Base-by-base conservation (phyloP, 2,888 invertebrate species). In the Meteorus colon region DNA sequence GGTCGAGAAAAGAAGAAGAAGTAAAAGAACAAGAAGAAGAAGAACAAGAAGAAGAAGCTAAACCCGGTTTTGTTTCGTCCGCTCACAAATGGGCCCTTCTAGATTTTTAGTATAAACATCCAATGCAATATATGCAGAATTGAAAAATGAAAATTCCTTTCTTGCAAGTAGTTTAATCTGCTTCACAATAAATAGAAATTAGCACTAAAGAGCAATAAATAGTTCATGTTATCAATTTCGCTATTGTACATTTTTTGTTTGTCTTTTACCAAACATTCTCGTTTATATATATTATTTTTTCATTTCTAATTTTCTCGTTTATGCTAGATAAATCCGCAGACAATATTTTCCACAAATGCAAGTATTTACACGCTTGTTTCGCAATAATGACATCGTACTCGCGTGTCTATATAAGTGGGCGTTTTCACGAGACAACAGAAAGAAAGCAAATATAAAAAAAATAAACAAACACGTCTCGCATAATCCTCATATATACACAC, bases 1-100 rank as follows among this genome's bases (percentile, higher is more conserved):
- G 86, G 86, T 86, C 86, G 86, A 82, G 82, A 81, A 74, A 60
- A 80, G 80, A 82, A 82, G 82, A 83, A 83, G 84, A 78, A 82
- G 82, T 83, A 81, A 8, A 19, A 19, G 8, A 8, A n/a, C 19
- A 55, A 55, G 55, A 55, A 19, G n/a, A 55, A 55, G 48, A n/a
- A 48, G 48, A 16, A 48, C n/a, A 48, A 82, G 77, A 79, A 73
- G 68, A 76, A 66, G 75, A 77, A 79, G 66, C 76, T 80, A 81
- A 79, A 76, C 83, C 84, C 81, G 80, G 79, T 81, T 76, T 76
- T 68, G 72, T 72, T 63, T 31, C 29, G 41, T 29, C 10, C 4
- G n/a, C 41, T 72, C 63, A 48, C 16, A 60, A 71, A 59, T 72
- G 48, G 48, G 29, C 31, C 65, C 65, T 62, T n/a, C 24, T 29